Conservation (phyloP, 2,113 vertebrate genomes). For the Paedocypris sp. region DNA sequence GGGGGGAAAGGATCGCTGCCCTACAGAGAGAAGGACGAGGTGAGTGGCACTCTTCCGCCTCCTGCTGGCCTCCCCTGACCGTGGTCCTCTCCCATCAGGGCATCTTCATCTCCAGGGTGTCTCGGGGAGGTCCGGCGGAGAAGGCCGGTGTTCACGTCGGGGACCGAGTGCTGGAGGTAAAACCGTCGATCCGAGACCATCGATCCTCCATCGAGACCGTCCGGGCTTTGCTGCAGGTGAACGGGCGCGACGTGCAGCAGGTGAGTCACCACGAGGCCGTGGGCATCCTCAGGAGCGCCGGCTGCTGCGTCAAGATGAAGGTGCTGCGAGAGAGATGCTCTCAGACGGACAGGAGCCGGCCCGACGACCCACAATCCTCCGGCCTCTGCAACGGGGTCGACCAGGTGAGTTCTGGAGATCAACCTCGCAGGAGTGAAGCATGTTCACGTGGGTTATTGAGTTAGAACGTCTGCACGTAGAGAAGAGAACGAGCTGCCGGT, state of each 20-base stretch:
- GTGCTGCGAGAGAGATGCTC: slow-evolving; percentile 48
- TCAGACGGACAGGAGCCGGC: neutral
- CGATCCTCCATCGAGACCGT: too few relatives aligned
- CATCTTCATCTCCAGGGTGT: slow-evolving; percentile 59
- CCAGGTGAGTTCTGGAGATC: too few relatives aligned
- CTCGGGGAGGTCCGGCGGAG: slow-evolving; percentile 55
- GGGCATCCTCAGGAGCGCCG: slow-evolving; percentile 54
- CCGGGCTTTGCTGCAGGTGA: slow-evolving; percentile 60
- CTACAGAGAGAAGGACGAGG: slow-evolving; percentile 72
- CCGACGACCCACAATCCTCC: neutral
- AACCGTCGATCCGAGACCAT: neutral
- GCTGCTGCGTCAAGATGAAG: slow-evolving; percentile 58
- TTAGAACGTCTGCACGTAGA: too few relatives aligned
- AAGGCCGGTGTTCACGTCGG: slow-evolving; percentile 58
- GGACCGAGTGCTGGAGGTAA: slow-evolving; percentile 62
- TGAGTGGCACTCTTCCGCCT: slow-evolving; percentile 31
- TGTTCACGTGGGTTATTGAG: too few relatives aligned
- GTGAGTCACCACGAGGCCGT: slow-evolving; percentile 58
- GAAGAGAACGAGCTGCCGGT: too few relatives aligned
- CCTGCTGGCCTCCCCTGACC: neutral
- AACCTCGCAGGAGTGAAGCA: too few relatives aligned
- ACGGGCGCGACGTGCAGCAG: slow-evolving; percentile 52
- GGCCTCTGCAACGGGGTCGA: too few relatives aligned
- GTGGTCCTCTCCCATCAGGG: slow-evolving; percentile 44
- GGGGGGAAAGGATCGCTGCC: slow-evolving; percentile 74